Evolutionary conservation across 1,140 invertebrate genomes (phyloP).

Genomic region (Drosophila bifasciata): DNA sequence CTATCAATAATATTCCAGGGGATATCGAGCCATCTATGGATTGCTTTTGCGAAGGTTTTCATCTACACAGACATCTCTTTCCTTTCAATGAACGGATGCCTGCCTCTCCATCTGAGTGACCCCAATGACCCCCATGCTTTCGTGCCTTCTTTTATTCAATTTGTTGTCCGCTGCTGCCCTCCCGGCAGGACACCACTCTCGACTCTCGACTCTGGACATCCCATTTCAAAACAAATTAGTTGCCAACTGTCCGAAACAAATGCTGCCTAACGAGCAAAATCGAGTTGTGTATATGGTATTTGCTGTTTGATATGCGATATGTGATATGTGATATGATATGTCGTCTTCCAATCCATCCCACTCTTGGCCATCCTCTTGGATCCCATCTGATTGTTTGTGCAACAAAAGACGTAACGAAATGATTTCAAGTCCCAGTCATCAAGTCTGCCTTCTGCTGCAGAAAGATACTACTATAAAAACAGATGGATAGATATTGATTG

Average conservation of each 20-base stretch:
- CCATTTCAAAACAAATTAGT: slow-evolving; percentile 75
- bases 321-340: slow-evolving; percentile 15
- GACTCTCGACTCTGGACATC: slow-evolving; percentile 33
- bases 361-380: background rate
- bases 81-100: background rate
- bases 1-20: too few species aligned
- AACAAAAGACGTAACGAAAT: slow-evolving; percentile 13
- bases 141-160: slow-evolving; percentile 53
- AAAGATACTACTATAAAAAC: too few species aligned
- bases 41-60: too few species aligned
- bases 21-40: too few species aligned
- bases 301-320: slow-evolving; percentile 15
- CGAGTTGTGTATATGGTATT: slow-evolving; percentile 20
- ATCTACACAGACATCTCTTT: too few species aligned
- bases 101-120: background rate
- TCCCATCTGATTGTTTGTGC: slow-evolving; percentile 12
- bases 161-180: slow-evolving; percentile 56
- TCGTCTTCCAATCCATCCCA: background rate
- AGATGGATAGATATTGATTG: slow-evolving; percentile 52
- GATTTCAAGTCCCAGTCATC: slow-evolving; percentile 20
- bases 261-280: slow-evolving; percentile 64
- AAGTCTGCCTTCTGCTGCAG: slow-evolving; percentile 31
- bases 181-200: slow-evolving; percentile 17
- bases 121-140: background rate
- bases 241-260: slow-evolving; percentile 80